Evolutionary conservation across 2,797 vertebrate genomes (phyloP).

Genomic region (Dicrostonyx torquatus): DNA sequence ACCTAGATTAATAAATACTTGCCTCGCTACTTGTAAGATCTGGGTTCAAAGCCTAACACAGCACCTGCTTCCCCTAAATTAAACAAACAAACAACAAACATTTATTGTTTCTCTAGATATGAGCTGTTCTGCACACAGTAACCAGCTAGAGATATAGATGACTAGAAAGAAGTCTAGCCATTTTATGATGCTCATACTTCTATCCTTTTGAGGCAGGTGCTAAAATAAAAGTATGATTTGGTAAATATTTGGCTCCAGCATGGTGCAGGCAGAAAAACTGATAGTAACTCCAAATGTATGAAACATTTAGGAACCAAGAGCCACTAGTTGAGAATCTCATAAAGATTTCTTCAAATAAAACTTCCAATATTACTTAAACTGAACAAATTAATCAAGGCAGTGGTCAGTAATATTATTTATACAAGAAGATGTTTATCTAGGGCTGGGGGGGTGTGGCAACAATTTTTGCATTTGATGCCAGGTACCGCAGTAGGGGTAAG

Average conservation of each 20-base stretch:
- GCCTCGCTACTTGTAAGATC: background rate
- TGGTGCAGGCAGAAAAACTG: background rate
- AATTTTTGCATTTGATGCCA: background rate
- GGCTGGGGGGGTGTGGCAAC: background rate
- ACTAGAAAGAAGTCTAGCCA: background rate
- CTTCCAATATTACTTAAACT: conserved; percentile 2
- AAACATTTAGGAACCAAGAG: conserved; percentile 13
- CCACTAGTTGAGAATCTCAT: background rate
- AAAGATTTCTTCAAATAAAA: conserved; percentile 21
- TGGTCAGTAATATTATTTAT: background rate
- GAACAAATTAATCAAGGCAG: background rate
- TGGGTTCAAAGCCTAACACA: background rate
- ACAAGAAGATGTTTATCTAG: background rate
- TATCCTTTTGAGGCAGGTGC: background rate
- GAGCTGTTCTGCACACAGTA: background rate
- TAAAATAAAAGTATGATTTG: conserved; percentile 61
- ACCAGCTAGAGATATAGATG: background rate
- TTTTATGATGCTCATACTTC: conserved; percentile 13
- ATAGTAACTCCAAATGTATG: background rate
- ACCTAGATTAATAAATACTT: conserved; percentile 3
- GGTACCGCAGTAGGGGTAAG: background rate
- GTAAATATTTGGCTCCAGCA: background rate
- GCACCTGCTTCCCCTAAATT: too few relatives aligned
- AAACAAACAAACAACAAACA: background rate
- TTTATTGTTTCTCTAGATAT: background rate